Base-by-base conservation (phyloP, 2,888 invertebrate species). In the Watsonalla binaria region DNA sequence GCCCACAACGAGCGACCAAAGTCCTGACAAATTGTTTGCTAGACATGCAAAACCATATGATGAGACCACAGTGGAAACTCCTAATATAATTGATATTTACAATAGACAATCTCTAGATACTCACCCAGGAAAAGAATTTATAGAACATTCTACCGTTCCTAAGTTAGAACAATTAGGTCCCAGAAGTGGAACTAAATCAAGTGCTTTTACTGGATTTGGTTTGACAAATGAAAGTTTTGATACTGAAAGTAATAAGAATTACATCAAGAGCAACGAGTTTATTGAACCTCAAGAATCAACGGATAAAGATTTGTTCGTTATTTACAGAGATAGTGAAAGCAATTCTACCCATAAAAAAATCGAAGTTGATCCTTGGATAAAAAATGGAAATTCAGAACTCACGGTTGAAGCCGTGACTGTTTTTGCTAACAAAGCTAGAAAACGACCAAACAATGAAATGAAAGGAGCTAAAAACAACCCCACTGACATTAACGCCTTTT, bases 231-330 rank as follows among this genome's bases (percentile, higher is more conserved):
- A 61, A 8, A 58, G 54, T 45, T 57, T 56, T 55, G 60, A 57
- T 46, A 56, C 54, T 33, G 61, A 68, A 24, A 65, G 47, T 51
- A 62, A 63, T 33, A 42, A 35, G 6, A 59, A 57, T 52, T 61
- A 53, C 51, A 57, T 54, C 24, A 51, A 64, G 15, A 63, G 45
- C 47, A 59, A 61, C 45, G 50, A 61, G 0, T 63, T 63, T 39
- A 63, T 55, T 45, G 70, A 72, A 24, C 54, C 60, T 13, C 60
- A 46, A 45, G 66, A 67, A 56, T 73, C 69, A 15, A 64, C 66
- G 50, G 76, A 83, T 46, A 78, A 80, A 61, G 82, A 84, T 63
- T 60, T 86, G 51, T 81, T 86, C 65, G 58, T 84, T 14, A 83
- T 86, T 60, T 83, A 82, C 55, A 78, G 72, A 63, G 85, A 86